Percentiles rank a stretch among this genome's conserved stretches.
These are phyloP conservation scores for Aramus guarauna DNA, from an alignment of 2,113 vertebrate genomes.

Conservation along the genomic window DNA sequence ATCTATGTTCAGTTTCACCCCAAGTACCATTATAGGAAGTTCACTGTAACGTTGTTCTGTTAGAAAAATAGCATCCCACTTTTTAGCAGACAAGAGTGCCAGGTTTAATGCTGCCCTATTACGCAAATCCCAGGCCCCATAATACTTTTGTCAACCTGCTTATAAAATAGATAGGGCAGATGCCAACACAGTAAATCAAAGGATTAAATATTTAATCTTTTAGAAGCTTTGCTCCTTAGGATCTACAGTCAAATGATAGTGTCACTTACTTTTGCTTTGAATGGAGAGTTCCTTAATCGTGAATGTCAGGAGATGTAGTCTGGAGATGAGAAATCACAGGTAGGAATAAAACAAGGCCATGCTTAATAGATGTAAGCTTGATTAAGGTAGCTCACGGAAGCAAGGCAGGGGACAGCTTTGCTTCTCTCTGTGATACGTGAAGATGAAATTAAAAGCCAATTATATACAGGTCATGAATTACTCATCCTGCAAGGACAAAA, in stretches of 20 bases:
- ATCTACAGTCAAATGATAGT: constrained; percentile 24
- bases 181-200: constrained; percentile 12
- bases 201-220: constrained; percentile 59
- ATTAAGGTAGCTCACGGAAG: neutral
- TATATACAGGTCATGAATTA: neutral
- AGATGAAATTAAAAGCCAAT: neutral
- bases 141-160: constrained; percentile 28
- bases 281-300: neutral
- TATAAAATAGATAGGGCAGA: constrained; percentile 10
- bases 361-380: neutral
- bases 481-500: neutral
- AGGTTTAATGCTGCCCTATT: neutral
- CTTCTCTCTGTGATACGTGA: neutral
- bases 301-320: constrained; percentile 20
- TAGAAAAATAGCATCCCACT: neutral
- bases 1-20: rapidly evolving
- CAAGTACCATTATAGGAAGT: neutral
- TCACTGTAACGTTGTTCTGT: neutral
- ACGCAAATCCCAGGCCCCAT: neutral
- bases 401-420: neutral
- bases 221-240: constrained; percentile 11
- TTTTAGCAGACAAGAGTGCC: neutral
- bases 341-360: neutral
- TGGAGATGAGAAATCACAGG: neutral
- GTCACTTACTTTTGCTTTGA: constrained; percentile 15